Evolutionary conservation across 2,888 invertebrate genomes (phyloP).

Genomic region (Drosophila quinaria): DNA sequence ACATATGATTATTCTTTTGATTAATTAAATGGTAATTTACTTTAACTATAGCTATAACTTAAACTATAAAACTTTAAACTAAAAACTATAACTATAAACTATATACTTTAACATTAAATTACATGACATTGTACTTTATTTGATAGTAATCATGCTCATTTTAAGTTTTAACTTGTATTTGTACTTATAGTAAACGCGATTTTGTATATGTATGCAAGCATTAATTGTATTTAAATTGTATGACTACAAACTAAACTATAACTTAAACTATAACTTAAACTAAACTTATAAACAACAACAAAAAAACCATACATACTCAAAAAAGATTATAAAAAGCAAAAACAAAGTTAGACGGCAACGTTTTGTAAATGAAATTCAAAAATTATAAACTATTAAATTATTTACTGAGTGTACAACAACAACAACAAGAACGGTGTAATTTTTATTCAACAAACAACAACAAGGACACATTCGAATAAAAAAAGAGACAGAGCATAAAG

Average conservation of each 20-base stretch:
- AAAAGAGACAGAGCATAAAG: conserved; percentile 26
- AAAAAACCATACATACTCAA: conserved; percentile 57
- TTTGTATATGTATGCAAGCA: conserved; percentile 42
- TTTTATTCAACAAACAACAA: conserved; percentile 31
- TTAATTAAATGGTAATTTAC: conserved; percentile 33
- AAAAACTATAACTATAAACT: conserved; percentile 46
- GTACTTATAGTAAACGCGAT: conserved; percentile 62
- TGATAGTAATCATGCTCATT: conserved; percentile 62
- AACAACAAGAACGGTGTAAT: conserved; percentile 25
- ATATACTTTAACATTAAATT: conserved; percentile 23
- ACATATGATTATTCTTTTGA: conserved; percentile 19
- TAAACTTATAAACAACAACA: conserved; percentile 32
- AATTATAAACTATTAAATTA: conserved; percentile 61
- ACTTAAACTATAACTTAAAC: conserved; percentile 22
- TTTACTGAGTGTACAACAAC: conserved; percentile 58
- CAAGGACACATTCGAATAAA: neutral
- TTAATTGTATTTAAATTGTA: conserved; percentile 66
- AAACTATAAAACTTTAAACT: conserved; percentile 14
- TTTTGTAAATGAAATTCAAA: conserved; percentile 62
- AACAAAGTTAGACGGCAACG: conserved; percentile 15
- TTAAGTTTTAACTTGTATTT: conserved; percentile 75
- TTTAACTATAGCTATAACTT: conserved; percentile 36
- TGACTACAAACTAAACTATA: conserved; percentile 30
- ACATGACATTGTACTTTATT: conserved; percentile 51
- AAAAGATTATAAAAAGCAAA: neutral